A percentile compares a stretch with the other conserved stretches of the same genome.
Conservation (phyloP, 2,888 invertebrate genomes). For the Norana najaformis region DNA sequence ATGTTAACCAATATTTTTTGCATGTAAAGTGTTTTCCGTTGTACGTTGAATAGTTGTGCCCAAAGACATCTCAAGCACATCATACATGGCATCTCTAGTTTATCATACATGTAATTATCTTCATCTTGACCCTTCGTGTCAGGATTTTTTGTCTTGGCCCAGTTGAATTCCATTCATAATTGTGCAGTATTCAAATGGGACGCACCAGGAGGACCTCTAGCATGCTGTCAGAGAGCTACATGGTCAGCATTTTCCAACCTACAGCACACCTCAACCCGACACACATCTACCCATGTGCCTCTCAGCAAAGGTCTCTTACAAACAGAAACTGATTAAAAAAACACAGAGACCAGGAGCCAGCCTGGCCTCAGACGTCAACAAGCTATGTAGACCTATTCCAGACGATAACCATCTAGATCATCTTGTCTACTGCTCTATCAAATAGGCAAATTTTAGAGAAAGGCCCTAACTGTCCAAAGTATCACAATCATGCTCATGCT, state of each 20-base stretch:
- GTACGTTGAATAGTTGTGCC: too few species aligned
- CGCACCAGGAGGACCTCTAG: neutral
- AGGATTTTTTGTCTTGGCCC: neutral
- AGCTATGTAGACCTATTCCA: neutral
- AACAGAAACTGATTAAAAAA: slow-evolving; percentile 4
- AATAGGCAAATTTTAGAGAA: neutral
- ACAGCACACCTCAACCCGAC: neutral
- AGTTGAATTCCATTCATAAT: neutral
- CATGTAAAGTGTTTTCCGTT: too few species aligned
- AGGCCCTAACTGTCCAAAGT: neutral
- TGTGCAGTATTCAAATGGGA: neutral
- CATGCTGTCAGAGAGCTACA: neutral
- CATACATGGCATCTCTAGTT: too few species aligned
- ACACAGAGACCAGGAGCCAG: neutral
- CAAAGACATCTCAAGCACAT: neutral
- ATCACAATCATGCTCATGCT: neutral
- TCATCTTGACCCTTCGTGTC: neutral
- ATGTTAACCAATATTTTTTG: too few species aligned
- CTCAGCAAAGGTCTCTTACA: neutral
- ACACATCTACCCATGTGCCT: neutral
- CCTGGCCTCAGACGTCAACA: neutral
- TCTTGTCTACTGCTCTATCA: neutral
- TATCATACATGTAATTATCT: neutral
- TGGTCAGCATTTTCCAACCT: neutral
- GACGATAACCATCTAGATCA: neutral